Evolutionary conservation across 2,888 invertebrate species (phyloP), one percentile per base, ranked within the genome.

Genomic region (Drosophila koepferae): DNA sequence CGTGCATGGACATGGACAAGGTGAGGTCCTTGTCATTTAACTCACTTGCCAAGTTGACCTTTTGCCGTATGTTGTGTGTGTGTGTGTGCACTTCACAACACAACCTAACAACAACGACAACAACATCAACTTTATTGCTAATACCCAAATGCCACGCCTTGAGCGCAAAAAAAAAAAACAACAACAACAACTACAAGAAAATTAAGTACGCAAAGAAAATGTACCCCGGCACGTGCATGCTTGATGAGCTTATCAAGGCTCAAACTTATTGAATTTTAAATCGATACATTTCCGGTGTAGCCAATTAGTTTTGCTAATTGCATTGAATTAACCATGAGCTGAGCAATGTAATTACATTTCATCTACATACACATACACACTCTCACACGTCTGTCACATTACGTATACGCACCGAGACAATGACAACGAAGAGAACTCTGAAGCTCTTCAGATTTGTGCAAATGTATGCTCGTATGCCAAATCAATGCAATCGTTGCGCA

Each of bases 11-110:
- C 77, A 71, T 43, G 70, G 71, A 73, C 72, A 63, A 82, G 87
- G 82, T 84, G 63, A 87, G 85, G 85, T 85, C 87, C 85, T 85
- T 85, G 85, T 85, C 88, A 85, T 87, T 85, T 85, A 86, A 85
- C 87, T 84, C 80, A 85, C 78, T 87, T 81, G 81, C 68, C 73
- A 76, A 62, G 85, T 85, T 85, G 85, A 87, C 87, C 85, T 85
- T 82, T 84, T 75, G 76, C 76, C 72, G 69, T 28, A 28, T 28
- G 20, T 20, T 20, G 20, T 20, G 20, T 20, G 23, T 23, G 23
- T 23, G 23, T 23, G 69, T 74, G 69, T 77, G 74, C 77, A 77
- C 66, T 77, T 77, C 62, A 70, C 63, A 77, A 59, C 77, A 56
- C 63, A 66, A 64, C 71, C 58, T 69, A 73, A 76, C 63, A 73